Percentiles rank a stretch among this genome's conserved stretches.
These are phyloP conservation scores for Pentamera pediparva DNA, from an alignment of 53 echinoderm and acorn worm genomes.

Conservation along the genomic window DNA sequence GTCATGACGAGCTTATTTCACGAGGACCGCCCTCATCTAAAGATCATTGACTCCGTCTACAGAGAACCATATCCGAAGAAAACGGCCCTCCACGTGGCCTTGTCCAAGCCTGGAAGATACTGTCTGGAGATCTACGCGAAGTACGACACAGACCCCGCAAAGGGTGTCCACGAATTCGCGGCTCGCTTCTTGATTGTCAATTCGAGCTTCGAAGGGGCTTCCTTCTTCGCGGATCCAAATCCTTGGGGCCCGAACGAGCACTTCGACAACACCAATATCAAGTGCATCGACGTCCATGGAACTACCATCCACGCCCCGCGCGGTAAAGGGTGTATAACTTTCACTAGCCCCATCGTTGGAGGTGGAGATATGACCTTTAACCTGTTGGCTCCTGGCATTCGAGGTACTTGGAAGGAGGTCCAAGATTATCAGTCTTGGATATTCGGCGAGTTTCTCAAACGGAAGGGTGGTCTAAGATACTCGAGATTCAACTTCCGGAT, in stretches of 20 bases:
- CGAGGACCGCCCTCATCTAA: constrained; percentile 15
- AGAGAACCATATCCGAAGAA: constrained; percentile 12
- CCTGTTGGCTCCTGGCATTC: constrained; percentile 13
- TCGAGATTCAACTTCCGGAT: constrained; percentile 18
- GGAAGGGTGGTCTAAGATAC: constrained; percentile 10
- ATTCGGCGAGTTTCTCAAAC: constrained; percentile 6
- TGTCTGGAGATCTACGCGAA: not conserved
- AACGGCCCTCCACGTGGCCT: not conserved
- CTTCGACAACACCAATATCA: not conserved
- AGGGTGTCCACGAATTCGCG: constrained; percentile 1
- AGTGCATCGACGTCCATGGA: constrained; percentile 9
- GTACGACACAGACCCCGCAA: not conserved
- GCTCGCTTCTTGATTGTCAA: constrained; percentile 12
- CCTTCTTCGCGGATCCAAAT: constrained; percentile 17
- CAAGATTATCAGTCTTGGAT: constrained; percentile 9
- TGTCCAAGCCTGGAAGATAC: constrained; percentile 18
- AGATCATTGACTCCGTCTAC: constrained; percentile 20
- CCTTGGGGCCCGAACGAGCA: constrained; percentile 20
- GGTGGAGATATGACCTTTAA: constrained; percentile 14
- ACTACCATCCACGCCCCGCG: constrained; percentile 5
- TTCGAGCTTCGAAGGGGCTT: constrained; percentile 9
- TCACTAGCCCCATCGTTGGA: not conserved
- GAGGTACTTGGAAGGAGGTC: constrained; percentile 28
- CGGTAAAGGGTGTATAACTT: constrained; percentile 26
- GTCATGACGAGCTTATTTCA: constrained; percentile 7